These are phyloP conservation scores for Gonatopus flavifemur DNA, from an alignment of 1,140 invertebrate species.

Conservation along the genomic window DNA sequence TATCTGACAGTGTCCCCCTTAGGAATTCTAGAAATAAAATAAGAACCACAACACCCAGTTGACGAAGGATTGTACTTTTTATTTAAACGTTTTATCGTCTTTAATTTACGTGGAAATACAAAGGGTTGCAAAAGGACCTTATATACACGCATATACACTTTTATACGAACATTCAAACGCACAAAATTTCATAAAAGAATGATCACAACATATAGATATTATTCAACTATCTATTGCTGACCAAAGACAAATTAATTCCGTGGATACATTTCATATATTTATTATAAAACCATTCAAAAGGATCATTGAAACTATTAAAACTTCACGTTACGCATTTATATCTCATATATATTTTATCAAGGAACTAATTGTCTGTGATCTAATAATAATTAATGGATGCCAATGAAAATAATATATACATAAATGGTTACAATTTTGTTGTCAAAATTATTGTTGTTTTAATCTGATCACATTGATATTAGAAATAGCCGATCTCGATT, in stretches of 20 bases:
- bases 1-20: too few species aligned
- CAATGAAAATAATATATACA: slow-evolving; percentile 48
- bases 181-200: slow-evolving; percentile 24
- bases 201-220: slow-evolving; percentile 29
- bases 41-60: slow-evolving; percentile 1
- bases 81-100: slow-evolving; percentile 49
- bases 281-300: not conserved
- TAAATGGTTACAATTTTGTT: slow-evolving; percentile 34
- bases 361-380: slow-evolving; percentile 32
- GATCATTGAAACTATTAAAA: not conserved
- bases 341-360: not conserved
- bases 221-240: slow-evolving; percentile 32
- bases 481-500: slow-evolving; percentile 28
- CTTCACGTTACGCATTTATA: too few species aligned
- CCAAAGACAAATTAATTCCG: slow-evolving; percentile 34
- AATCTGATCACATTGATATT: slow-evolving; percentile 28
- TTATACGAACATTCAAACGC: slow-evolving; percentile 26
- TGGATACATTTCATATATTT: not conserved
- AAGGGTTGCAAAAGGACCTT: slow-evolving; percentile 35
- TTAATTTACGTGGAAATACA: slow-evolving; percentile 35
- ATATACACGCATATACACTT: slow-evolving; percentile 48
- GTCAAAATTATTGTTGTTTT: slow-evolving; percentile 37
- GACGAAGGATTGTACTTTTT: slow-evolving; percentile 51
- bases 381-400: slow-evolving; percentile 36
- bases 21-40: slow-evolving; percentile 20